Percentiles rank a stretch among this genome's conserved stretches.
phyloP scores from a whole-genome alignment of 2,888 invertebrate species.

The Scaptodrosophila latifasciaeformis region DNA sequence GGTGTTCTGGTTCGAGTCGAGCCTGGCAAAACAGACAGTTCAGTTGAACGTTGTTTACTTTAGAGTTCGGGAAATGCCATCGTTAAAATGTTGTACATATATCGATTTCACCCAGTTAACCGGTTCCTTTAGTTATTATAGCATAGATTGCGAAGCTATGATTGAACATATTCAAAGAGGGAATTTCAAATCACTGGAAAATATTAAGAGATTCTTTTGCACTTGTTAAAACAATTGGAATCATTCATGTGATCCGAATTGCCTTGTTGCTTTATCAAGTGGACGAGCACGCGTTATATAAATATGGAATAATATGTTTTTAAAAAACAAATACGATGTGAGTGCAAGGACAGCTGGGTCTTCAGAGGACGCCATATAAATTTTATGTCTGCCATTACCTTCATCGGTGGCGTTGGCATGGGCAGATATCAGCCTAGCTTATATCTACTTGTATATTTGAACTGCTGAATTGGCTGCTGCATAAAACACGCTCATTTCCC shows the following conservation, averaged over 20 bases:
- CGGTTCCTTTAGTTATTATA: too few relatives aligned
- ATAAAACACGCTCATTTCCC: not conserved
- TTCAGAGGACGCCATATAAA: constrained; percentile 39
- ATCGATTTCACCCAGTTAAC: too few relatives aligned
- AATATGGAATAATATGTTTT: constrained; percentile 41
- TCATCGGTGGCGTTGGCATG: not conserved
- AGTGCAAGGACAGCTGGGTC: constrained; percentile 19
- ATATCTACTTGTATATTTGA: constrained; percentile 30
- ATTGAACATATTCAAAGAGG: too few relatives aligned
- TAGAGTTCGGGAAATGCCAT: too few relatives aligned
- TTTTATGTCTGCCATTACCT: constrained; percentile 24
- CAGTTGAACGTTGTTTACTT: too few relatives aligned
- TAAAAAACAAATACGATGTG: not conserved
- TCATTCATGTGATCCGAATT: too few relatives aligned
- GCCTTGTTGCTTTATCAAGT: too few relatives aligned
- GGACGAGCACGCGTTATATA: constrained; percentile 4
- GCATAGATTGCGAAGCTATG: too few relatives aligned
- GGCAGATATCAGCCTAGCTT: not conserved
- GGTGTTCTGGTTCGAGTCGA: too few relatives aligned
- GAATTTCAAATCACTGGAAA: not conserved
- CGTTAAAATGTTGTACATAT: too few relatives aligned
- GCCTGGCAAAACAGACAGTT: too few relatives aligned
- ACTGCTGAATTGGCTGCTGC: constrained; percentile 47
- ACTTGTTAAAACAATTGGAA: too few relatives aligned
- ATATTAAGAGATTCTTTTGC: not conserved